Evolutionary conservation across 2,888 invertebrate genomes (phyloP).

Genomic region (Conistra vaccinii): DNA sequence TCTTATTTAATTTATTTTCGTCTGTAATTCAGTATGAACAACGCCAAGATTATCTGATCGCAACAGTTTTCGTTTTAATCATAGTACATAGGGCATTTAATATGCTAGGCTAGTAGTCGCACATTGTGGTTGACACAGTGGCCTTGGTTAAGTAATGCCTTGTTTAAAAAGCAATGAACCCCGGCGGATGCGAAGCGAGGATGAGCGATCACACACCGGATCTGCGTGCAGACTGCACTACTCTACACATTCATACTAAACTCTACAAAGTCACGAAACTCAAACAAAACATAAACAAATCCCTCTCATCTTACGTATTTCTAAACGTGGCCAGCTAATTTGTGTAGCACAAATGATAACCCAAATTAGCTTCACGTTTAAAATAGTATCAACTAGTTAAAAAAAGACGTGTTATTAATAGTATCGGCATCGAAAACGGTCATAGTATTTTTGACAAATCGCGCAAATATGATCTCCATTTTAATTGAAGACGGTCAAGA

Average conservation of each 20-base stretch:
- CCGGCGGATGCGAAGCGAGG: constrained; percentile 70
- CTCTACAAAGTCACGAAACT: constrained; percentile 17
- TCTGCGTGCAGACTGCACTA: constrained; percentile 68
- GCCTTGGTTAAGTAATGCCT: constrained; percentile 86
- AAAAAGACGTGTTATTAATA: constrained; percentile 47
- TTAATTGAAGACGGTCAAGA: constrained; percentile 53
- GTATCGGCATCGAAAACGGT: constrained; percentile 49
- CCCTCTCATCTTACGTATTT: constrained; percentile 42
- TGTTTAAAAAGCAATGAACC: constrained; percentile 83
- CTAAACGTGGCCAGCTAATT: constrained; percentile 62
- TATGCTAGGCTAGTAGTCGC: constrained; percentile 86
- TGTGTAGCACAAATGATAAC: constrained; percentile 48
- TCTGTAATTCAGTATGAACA: constrained; percentile 82
- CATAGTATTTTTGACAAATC: constrained; percentile 48
- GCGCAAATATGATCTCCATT: constrained; percentile 61
- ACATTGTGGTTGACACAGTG: constrained; percentile 87
- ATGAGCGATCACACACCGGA: constrained; percentile 50
- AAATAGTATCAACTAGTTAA: constrained; percentile 48
- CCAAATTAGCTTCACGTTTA: constrained; percentile 61
- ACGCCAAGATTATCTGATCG: constrained; percentile 76
- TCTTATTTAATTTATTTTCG: constrained; percentile 85
- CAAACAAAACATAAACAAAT: constrained; percentile 10
- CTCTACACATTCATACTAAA: constrained; percentile 23
- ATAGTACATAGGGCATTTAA: constrained; percentile 83
- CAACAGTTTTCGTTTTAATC: constrained; percentile 76